phyloP scores from a whole-genome alignment of 2,797 vertebrate genomes.

The Pseudomugil gertrudae region DNA sequence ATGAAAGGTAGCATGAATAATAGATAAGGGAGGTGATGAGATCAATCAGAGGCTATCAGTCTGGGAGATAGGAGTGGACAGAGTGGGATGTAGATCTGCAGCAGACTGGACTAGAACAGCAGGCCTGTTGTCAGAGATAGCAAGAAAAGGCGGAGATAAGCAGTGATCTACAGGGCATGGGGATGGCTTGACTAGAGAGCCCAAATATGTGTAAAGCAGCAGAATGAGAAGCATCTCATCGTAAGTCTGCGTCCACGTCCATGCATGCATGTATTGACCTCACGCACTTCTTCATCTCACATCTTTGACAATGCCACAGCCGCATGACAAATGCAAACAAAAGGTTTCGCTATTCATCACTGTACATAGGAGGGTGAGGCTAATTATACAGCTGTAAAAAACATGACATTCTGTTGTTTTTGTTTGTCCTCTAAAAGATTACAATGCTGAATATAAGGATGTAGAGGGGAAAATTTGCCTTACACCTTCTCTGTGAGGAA shows the following conservation, averaged over 20 bases:
- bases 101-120: conserved; percentile 49
- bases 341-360: conserved; percentile 86
- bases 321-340: conserved; percentile 84
- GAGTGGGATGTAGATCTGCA: conserved; percentile 63
- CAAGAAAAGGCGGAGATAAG: conserved; percentile 58
- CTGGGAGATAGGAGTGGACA: conserved; percentile 73
- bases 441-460: conserved; percentile 56
- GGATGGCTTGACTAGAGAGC: conserved; percentile 16
- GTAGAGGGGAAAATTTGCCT: conserved; percentile 47
- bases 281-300: conserved; percentile 59
- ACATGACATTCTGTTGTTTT: conserved; percentile 75
- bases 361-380: conserved; percentile 66
- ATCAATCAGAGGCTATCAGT: conserved; percentile 79
- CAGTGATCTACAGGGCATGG: conserved; percentile 34
- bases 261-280: conserved; percentile 61
- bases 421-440: conserved; percentile 78
- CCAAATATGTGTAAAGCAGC: conserved; percentile 42
- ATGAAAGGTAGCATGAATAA: conserved; percentile 76
- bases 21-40: conserved; percentile 74
- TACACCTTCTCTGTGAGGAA: conserved; percentile 43
- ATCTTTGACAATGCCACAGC: conserved; percentile 76
- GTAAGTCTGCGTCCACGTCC: conserved; percentile 50
- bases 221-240: conserved; percentile 45
- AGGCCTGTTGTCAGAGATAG: conserved; percentile 63
- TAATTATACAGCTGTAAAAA: conserved; percentile 80